Percentiles rank a stretch among this genome's conserved stretches.
These are phyloP conservation scores for Chloromyia formosa DNA, from an alignment of 2,888 invertebrate species.

Conservation along the genomic window DNA sequence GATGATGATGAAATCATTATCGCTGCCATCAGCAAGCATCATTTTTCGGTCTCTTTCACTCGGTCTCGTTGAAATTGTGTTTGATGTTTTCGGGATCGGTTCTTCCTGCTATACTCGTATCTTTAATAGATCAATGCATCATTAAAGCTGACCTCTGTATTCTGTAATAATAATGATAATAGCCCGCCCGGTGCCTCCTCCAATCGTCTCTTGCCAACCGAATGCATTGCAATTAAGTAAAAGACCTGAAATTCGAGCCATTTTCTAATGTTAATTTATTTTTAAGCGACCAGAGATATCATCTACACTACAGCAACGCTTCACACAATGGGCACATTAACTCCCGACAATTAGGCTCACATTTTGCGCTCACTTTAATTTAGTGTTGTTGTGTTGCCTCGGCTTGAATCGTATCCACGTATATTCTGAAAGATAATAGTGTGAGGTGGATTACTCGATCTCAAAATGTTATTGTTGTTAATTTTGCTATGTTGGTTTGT, in stretches of 20 bases:
- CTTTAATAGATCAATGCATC: slow-evolving; percentile 36
- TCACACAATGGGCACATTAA: slow-evolving; percentile 45
- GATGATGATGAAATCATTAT: background rate
- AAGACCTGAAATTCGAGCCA: slow-evolving; percentile 37
- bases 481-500: slow-evolving; percentile 35
- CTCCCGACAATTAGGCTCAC: slow-evolving; percentile 48
- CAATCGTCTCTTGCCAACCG: background rate
- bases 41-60: too few relatives aligned
- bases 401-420: background rate
- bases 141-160: slow-evolving; percentile 32
- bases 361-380: slow-evolving; percentile 49
- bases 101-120: too few relatives aligned
- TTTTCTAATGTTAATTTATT: slow-evolving; percentile 44
- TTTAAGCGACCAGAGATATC: slow-evolving; percentile 39
- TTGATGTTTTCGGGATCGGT: background rate
- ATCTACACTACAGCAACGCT: slow-evolving; percentile 35
- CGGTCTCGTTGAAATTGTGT: too few relatives aligned
- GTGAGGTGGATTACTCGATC: too few relatives aligned
- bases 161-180: background rate
- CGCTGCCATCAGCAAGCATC: background rate
- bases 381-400: slow-evolving; percentile 12
- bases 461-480: slow-evolving; percentile 30
- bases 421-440: background rate
- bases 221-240: slow-evolving; percentile 41
- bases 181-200: background rate